Evolutionary conservation across 2,888 invertebrate genomes (phyloP).

Genomic region (Gasteruption jaculator): DNA sequence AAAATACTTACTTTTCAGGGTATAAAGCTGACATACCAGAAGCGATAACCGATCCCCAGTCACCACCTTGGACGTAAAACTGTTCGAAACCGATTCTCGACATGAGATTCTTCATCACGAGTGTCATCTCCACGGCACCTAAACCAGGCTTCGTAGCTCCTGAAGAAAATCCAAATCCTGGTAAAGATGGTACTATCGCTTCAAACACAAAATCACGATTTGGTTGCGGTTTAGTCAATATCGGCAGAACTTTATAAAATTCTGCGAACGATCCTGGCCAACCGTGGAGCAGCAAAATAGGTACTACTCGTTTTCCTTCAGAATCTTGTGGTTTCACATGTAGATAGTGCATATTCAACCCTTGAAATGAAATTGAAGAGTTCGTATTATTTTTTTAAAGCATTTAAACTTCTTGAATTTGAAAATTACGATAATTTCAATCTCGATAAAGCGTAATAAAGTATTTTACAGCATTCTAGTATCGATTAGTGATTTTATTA

Average conservation of each 20-base stretch:
- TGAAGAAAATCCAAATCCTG: conserved; percentile 55
- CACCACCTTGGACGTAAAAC: conserved; percentile 74
- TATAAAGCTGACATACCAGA: conserved; percentile 62
- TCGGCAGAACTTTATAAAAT: conserved; percentile 72
- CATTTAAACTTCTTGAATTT: neutral
- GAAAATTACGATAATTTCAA: conserved; percentile 1
- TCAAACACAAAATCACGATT: conserved; percentile 63
- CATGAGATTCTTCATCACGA: conserved; percentile 67
- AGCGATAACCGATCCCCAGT: conserved; percentile 73
- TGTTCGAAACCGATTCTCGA: conserved; percentile 61
- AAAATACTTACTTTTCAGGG: conserved; percentile 54
- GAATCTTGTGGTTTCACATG: conserved; percentile 58
- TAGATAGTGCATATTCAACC: conserved; percentile 64
- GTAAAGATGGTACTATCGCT: conserved; percentile 54
- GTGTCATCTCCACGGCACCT: conserved; percentile 56
- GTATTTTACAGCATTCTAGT: too few species aligned
- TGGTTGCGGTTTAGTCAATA: conserved; percentile 57
- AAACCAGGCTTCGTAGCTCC: conserved; percentile 62
- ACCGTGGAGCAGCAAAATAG: conserved; percentile 75
- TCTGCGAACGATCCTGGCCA: conserved; percentile 90
- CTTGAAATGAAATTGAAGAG: conserved; percentile 37
- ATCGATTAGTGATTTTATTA: too few species aligned
- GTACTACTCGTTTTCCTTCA: conserved; percentile 51
- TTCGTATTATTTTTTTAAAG: neutral
- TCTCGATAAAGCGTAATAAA: neutral